Evolutionary conservation across 1,140 invertebrate genomes (phyloP).

Genomic region (Campoletis sonorensis): DNA sequence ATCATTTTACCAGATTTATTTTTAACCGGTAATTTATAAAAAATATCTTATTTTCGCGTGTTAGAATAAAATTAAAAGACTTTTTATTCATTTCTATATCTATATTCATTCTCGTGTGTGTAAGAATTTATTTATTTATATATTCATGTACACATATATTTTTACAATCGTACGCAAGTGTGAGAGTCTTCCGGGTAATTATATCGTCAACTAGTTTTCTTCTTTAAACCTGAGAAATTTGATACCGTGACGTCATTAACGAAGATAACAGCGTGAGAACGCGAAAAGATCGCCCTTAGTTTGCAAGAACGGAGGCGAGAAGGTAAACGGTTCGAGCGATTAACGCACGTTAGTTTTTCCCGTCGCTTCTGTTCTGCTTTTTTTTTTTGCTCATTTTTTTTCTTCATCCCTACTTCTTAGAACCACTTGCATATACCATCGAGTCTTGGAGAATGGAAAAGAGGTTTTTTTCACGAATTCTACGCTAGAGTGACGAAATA

Average conservation of each 20-base stretch:
- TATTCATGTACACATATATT: not conserved
- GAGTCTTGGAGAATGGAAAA: not conserved
- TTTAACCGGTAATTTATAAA: constrained; percentile 22
- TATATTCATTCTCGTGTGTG: not conserved
- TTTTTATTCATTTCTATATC: not conserved
- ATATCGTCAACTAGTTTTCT: constrained; percentile 43
- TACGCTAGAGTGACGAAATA: not conserved
- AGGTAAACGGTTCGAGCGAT: constrained; percentile 27
- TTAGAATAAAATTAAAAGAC: not conserved
- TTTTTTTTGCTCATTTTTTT: constrained; percentile 4
- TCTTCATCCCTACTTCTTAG: not conserved
- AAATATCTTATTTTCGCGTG: constrained; percentile 13
- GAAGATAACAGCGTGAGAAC: constrained; percentile 56
- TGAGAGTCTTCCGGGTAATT: constrained; percentile 43
- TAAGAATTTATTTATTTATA: not conserved
- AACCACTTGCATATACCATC: not conserved
- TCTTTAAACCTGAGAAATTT: constrained; percentile 52
- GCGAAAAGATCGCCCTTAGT: constrained; percentile 42
- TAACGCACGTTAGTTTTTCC: constrained; percentile 46
- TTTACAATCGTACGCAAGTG: not conserved
- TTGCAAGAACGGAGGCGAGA: not conserved
- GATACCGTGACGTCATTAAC: constrained; percentile 56
- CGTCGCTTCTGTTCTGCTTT: not conserved
- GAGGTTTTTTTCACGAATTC: not conserved
- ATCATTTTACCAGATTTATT: not conserved